Conservation (phyloP, 2,888 invertebrate species). For the Platyscelio sp. region DNA sequence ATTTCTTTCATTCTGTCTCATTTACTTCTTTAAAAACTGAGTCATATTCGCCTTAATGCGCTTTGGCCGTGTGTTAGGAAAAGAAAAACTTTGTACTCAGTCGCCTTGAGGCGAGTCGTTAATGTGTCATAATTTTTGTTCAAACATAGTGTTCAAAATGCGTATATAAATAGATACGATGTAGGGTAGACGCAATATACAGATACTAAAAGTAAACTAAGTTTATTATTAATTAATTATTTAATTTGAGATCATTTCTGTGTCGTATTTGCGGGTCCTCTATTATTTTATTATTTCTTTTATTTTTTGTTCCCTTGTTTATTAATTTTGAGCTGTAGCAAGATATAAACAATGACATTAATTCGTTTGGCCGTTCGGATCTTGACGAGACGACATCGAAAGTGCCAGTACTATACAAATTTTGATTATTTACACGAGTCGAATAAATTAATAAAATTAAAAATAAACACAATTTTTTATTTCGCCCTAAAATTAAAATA, state of each 20-base stretch:
- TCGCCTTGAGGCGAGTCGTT: slow-evolving; percentile 77
- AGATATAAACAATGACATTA: slow-evolving; percentile 54
- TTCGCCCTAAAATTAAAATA: slow-evolving; percentile 53
- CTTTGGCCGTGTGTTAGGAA: slow-evolving; percentile 72
- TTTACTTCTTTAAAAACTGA: slow-evolving; percentile 34
- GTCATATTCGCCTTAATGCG: slow-evolving; percentile 60
- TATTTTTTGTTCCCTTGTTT: slow-evolving; percentile 35
- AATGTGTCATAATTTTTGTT: slow-evolving; percentile 69
- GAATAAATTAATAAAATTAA: slow-evolving; percentile 49
- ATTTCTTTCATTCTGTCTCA: slow-evolving; percentile 16
- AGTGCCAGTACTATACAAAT: slow-evolving; percentile 45
- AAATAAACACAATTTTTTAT: slow-evolving; percentile 45
- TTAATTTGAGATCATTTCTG: slow-evolving; percentile 83
- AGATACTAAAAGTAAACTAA: slow-evolving; percentile 79
- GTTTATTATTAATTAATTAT: slow-evolving; percentile 79
- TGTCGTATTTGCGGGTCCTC: slow-evolving; percentile 71
- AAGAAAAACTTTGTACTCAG: slow-evolving; percentile 81
- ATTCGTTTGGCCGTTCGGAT: slow-evolving; percentile 51
- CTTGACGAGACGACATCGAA: slow-evolving; percentile 52
- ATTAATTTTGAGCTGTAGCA: slow-evolving; percentile 35
- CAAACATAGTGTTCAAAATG: slow-evolving; percentile 58
- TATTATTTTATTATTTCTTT: slow-evolving; percentile 20
- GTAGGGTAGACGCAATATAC: slow-evolving; percentile 83
- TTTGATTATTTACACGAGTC: slow-evolving; percentile 54
- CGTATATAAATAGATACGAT: slow-evolving; percentile 83